A percentile compares a stretch with the other conserved stretches of the same genome.
phyloP scores from a whole-genome alignment of 1,140 invertebrate species.

The Ostrea denselamellosa region DNA sequence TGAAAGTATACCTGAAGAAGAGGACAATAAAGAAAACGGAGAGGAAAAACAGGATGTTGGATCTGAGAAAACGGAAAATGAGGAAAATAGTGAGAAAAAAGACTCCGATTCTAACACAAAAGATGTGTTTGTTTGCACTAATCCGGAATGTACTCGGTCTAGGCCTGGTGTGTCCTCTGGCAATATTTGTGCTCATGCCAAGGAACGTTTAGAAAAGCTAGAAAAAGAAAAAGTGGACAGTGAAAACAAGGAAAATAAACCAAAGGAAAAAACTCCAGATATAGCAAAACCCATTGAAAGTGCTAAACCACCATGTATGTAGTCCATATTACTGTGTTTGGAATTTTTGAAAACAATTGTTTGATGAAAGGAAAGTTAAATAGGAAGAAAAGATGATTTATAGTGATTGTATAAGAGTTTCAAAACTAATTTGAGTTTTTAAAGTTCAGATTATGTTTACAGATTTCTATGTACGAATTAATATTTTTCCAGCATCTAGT shows the following conservation, averaged over 20 bases:
- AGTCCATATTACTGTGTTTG: too few species aligned
- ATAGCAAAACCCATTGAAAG: conserved; percentile 31
- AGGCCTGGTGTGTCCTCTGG: conserved; percentile 56
- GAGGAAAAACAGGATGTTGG: conserved; percentile 57
- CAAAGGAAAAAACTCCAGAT: conserved; percentile 41
- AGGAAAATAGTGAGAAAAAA: conserved; percentile 39
- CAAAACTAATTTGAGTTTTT: too few species aligned
- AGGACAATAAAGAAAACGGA: conserved; percentile 67
- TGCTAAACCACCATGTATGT: conserved; percentile 43
- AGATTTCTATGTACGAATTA: too few species aligned
- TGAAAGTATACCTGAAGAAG: conserved; percentile 65
- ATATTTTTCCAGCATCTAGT: conserved; percentile 15
- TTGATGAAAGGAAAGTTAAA: too few species aligned
- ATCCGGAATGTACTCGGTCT: conserved; percentile 69
- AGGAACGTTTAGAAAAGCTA: conserved; percentile 47
- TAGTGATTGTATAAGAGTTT: too few species aligned
- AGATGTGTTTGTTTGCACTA: conserved; percentile 59
- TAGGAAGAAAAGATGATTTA: too few species aligned
- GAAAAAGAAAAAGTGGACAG: conserved; percentile 48
- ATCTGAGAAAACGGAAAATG: conserved; percentile 28
- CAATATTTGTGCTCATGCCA: conserved; percentile 66
- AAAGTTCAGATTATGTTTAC: too few species aligned
- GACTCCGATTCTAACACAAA: conserved; percentile 42
- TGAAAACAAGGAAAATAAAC: conserved; percentile 51
- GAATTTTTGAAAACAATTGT: too few species aligned